Percentiles rank a stretch among this genome's conserved stretches.
These are phyloP conservation scores for Melieria picta DNA, from an alignment of 2,888 invertebrate genomes.

Conservation along the genomic window DNA sequence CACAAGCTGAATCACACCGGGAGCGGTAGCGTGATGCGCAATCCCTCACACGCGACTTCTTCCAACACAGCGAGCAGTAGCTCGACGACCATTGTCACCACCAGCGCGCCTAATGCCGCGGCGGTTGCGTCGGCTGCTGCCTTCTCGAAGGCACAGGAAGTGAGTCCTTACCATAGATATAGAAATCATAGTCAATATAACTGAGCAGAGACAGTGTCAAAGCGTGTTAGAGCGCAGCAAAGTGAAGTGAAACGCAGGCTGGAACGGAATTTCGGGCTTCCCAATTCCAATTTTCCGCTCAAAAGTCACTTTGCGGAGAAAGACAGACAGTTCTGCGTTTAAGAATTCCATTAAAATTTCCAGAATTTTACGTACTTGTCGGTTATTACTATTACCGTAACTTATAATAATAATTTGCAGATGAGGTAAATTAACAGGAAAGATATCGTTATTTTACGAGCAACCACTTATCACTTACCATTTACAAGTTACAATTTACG, in stretches of 20 bases:
- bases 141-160: constrained; percentile 66
- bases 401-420: no score
- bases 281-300: not conserved
- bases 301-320: no score
- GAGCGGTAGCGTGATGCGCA: constrained; percentile 41
- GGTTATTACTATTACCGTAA: no score
- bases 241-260: no score
- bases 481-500: constrained; percentile 38
- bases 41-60: constrained; percentile 41
- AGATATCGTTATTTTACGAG: no score
- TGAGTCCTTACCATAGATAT: constrained; percentile 65
- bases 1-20: constrained; percentile 63
- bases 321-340: constrained; percentile 46
- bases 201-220: constrained; percentile 46
- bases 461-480: not conserved
- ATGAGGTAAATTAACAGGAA: no score
- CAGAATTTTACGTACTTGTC: constrained; percentile 10
- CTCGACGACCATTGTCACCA: no score
- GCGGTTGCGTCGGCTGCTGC: constrained; percentile 65
- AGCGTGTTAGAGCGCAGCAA: not conserved
- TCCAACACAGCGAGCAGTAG: constrained; percentile 31
- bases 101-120: constrained; percentile 62
- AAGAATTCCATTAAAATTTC: constrained; percentile 52
- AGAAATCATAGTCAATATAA: constrained; percentile 65
- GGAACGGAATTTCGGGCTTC: no score